Evolutionary conservation across 2,888 invertebrate species (phyloP), one percentile per base, ranked within the genome.

Genomic region (Acleris cristana): DNA sequence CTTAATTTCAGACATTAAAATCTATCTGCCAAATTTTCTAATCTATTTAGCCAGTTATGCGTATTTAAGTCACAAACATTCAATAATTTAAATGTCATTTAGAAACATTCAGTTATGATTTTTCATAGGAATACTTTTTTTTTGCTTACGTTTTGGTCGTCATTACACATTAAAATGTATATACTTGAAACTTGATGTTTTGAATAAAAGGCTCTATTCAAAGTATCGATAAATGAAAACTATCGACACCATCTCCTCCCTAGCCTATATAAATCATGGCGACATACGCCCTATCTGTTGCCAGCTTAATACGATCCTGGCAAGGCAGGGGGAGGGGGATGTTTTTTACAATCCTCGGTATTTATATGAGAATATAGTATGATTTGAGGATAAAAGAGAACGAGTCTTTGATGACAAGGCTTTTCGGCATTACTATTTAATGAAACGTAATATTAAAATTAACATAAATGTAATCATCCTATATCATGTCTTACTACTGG

Each of bases 271-370:
- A 69, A 69, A 69, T 69, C 69, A 69, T 64, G 60, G 52, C 54
- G 61, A 69, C 69, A 69, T 69, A 64, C 64, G 64, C 64, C 69
- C 69, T 64, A 69, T 69, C 69, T 64, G 59, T 64, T 60, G 69
- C 62, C 62, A 52, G 69, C 48, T 69, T 69, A 69, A 69, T 69
- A 64, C 69, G 64, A 69, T 69, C 67, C 63, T 53, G 1, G 53
- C 48, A 45, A 52, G 59, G 59, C 2, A 18, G 59, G 65, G 58
- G 49, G 30, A 23, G 59, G 30, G 56, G 66, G 67, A 16, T 53
- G 62, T 57, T 67, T 67, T 67, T 67, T 63, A 67, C 58, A 67
- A 58, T 62, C 53, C 57, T 48, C 26, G 12, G 30, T 61, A 61
- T 62, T 58, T 26, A 45, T 58, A 48, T 49, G 23, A 49, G 34